Evolutionary conservation across 2,888 invertebrate species (phyloP).

Genomic region (Drosophila planitibia): DNA sequence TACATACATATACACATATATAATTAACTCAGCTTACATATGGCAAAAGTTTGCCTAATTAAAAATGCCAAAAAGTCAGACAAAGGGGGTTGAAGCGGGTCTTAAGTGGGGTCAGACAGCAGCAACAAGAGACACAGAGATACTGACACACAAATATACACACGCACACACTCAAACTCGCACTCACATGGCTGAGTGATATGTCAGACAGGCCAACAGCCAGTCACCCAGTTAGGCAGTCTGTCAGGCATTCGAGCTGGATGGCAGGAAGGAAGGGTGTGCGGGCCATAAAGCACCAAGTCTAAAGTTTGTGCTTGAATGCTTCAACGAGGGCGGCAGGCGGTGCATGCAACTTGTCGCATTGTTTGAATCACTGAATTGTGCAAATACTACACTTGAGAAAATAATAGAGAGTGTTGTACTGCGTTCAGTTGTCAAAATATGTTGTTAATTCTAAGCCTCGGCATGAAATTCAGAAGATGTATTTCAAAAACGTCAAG

Average conservation of each 20-base stretch:
- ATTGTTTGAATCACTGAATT: conserved; percentile 76
- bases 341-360: conserved; percentile 78
- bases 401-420: background rate
- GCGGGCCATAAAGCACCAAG: conserved; percentile 50
- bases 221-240: conserved; percentile 18
- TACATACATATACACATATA: conserved; percentile 2
- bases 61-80: conserved; percentile 80
- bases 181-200: conserved; percentile 37
- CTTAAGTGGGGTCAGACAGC: conserved; percentile 56
- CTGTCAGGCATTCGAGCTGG: background rate
- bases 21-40: conserved; percentile 9
- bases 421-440: background rate
- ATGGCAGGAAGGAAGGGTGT: background rate
- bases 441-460: background rate
- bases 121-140: conserved; percentile 40
- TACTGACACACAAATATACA: conserved; percentile 16
- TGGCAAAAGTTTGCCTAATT: conserved; percentile 71
- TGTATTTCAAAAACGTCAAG: background rate
- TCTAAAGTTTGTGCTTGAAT: conserved; percentile 62
- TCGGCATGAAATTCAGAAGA: background rate
- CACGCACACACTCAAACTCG: conserved; percentile 10
- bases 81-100: conserved; percentile 33
- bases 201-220: conserved; percentile 49
- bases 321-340: conserved; percentile 55
- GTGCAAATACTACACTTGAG: conserved; percentile 65